Conservation (phyloP, 2,888 invertebrate genomes). For the Acronicta aceris region DNA sequence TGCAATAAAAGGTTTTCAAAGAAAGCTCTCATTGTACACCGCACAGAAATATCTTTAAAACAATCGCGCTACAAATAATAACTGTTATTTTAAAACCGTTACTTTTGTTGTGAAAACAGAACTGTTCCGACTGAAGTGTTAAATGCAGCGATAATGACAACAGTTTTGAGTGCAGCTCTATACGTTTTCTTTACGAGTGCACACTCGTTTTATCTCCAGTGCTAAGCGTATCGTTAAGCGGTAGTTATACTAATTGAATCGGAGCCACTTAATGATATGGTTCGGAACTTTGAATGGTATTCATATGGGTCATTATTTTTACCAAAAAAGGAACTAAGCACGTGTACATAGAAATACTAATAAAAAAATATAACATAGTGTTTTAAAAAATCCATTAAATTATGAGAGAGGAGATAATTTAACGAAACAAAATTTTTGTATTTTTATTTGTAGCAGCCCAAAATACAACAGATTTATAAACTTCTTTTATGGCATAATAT, state of each 20-base stretch:
- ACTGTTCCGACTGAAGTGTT: conserved; percentile 25
- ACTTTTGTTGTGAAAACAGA: conserved; percentile 27
- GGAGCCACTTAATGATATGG: background rate
- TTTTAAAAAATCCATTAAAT: too few species aligned
- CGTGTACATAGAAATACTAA: too few species aligned
- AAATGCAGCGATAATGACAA: conserved; percentile 20
- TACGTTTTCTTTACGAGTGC: background rate
- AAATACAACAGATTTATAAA: background rate
- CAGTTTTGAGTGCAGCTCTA: conserved; percentile 2
- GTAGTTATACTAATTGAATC: background rate
- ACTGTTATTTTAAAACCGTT: conserved; percentile 12
- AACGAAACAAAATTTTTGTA: too few species aligned
- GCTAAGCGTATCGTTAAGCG: conserved; percentile 4
- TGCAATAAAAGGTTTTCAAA: conserved; percentile 12
- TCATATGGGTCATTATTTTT: too few species aligned
- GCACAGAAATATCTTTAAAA: conserved; percentile 28
- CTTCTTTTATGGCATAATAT: background rate
- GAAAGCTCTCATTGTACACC: conserved; percentile 10
- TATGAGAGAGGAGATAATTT: too few species aligned
- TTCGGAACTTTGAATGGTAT: too few species aligned
- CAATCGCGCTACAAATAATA: conserved; percentile 26
- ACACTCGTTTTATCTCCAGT: background rate
- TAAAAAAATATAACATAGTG: too few species aligned
- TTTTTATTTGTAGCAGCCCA: too few species aligned
- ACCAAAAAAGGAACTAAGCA: too few species aligned